These are phyloP conservation scores for Smittia aterrima DNA, from an alignment of 2,888 invertebrate species.

Conservation along the genomic window DNA sequence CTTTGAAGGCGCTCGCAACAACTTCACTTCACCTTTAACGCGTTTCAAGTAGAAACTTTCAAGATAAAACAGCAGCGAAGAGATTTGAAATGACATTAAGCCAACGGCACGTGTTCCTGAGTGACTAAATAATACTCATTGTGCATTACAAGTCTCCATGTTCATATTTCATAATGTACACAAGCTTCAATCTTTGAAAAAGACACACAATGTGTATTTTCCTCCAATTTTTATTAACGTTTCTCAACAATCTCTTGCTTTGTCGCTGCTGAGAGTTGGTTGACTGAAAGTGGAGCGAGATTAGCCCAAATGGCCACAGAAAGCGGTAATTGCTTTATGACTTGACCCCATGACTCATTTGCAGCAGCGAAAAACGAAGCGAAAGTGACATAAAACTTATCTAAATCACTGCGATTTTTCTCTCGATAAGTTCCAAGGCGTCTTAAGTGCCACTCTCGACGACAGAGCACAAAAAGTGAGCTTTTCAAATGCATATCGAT, in stretches of 20 bases:
- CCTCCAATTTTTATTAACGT: not conserved
- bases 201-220: not conserved
- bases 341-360: not conserved
- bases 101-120: not conserved
- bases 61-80: not conserved
- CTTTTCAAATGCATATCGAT: conserved; percentile 2
- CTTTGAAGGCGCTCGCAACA: too few relatives aligned
- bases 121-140: conserved; percentile 3
- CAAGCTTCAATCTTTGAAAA: conserved; percentile 4
- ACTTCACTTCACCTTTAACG: not conserved
- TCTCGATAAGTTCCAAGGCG: not conserved
- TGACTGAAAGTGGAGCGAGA: conserved; percentile 2
- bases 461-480: conserved; percentile 2
- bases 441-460: not conserved
- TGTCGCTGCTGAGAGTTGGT: not conserved
- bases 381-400: not conserved
- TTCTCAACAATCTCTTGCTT: not conserved
- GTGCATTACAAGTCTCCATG: not conserved
- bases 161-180: conserved; percentile 3
- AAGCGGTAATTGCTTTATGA: not conserved
- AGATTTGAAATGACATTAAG: not conserved
- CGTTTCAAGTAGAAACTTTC: too few relatives aligned
- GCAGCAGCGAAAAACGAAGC: not conserved
- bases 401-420: not conserved
- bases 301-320: not conserved